Percentiles rank a stretch among this genome's conserved stretches.
Evolutionary conservation across 2,113 vertebrate genomes (phyloP).

Genomic region (Tenrec ecaudatus): DNA sequence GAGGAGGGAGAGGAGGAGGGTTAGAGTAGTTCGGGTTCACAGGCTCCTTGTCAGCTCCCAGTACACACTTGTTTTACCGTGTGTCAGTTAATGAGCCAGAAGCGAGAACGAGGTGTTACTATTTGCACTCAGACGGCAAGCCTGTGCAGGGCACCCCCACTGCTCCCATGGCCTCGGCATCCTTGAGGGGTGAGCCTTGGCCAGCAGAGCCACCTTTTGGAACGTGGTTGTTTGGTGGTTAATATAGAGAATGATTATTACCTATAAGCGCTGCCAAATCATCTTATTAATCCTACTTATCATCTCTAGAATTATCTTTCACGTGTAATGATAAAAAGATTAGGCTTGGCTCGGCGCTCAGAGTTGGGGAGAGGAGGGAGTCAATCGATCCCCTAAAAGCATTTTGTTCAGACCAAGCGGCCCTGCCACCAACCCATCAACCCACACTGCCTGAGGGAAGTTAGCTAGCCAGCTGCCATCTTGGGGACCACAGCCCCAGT

Average conservation of each 20-base stretch:
- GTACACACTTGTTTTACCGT: slow-evolving; percentile 89
- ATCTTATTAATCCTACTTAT: not conserved
- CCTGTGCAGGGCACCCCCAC: slow-evolving; percentile 65
- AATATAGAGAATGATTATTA: slow-evolving; percentile 54
- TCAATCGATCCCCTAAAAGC: not conserved
- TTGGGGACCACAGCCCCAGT: not conserved
- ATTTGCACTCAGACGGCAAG: slow-evolving; percentile 84
- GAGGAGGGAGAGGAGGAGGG: slow-evolving; percentile 79
- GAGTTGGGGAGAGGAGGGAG: not conserved
- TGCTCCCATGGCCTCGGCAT: slow-evolving; percentile 63
- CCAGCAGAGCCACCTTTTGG: slow-evolving; percentile 69
- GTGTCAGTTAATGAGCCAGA: slow-evolving; percentile 90
- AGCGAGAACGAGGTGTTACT: slow-evolving; percentile 88
- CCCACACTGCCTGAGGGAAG: not conserved
- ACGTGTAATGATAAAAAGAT: not conserved
- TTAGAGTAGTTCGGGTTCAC: slow-evolving; percentile 89
- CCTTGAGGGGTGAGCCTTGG: slow-evolving; percentile 71
- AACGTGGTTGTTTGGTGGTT: slow-evolving; percentile 70
- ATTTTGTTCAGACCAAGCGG: not conserved
- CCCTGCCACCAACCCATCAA: not conserved
- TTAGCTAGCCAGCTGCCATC: not conserved
- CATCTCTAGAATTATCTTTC: not conserved
- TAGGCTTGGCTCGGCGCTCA: not conserved
- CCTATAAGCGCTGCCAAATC: not conserved
- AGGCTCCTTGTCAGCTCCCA: slow-evolving; percentile 89